phyloP scores from a whole-genome alignment of 2,888 invertebrate species.

The Sinohyriopsis cumingii region DNA sequence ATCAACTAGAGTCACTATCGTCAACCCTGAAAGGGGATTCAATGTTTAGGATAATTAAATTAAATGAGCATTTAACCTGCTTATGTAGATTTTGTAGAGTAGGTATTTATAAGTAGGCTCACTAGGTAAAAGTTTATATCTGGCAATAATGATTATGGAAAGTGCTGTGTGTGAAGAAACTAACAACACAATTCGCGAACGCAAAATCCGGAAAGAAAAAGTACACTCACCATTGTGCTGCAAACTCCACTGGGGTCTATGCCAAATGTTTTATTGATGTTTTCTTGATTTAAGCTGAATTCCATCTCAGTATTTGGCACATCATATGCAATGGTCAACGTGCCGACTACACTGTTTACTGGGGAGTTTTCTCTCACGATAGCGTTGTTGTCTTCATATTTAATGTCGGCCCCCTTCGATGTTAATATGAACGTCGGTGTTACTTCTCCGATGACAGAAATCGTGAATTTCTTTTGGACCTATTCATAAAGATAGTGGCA shows the following conservation, averaged over 20 bases:
- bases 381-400: slow-evolving; percentile 16
- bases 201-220: neutral
- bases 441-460: slow-evolving; percentile 29
- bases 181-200: neutral
- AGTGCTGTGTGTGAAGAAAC: neutral
- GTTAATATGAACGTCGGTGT: slow-evolving; percentile 25
- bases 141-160: no score
- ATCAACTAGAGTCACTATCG: no score
- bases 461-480: slow-evolving; percentile 28
- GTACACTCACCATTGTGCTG: slow-evolving; percentile 15
- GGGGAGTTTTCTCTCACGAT: slow-evolving; percentile 23
- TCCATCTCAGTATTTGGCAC: slow-evolving; percentile 25
- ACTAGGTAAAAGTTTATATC: no score
- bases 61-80: no score
- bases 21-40: no score
- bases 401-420: slow-evolving; percentile 10
- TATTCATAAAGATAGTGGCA: slow-evolving; percentile 4
- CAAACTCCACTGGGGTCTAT: slow-evolving; percentile 11
- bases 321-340: slow-evolving; percentile 22
- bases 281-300: no score
- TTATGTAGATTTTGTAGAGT: no score
- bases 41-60: no score
- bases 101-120: no score
- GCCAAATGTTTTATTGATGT: no score
- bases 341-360: slow-evolving; percentile 25